A percentile compares a stretch with the other conserved stretches of the same genome.
Conservation (phyloP, 2,888 invertebrate genomes). For the Adelognathus sp. region DNA sequence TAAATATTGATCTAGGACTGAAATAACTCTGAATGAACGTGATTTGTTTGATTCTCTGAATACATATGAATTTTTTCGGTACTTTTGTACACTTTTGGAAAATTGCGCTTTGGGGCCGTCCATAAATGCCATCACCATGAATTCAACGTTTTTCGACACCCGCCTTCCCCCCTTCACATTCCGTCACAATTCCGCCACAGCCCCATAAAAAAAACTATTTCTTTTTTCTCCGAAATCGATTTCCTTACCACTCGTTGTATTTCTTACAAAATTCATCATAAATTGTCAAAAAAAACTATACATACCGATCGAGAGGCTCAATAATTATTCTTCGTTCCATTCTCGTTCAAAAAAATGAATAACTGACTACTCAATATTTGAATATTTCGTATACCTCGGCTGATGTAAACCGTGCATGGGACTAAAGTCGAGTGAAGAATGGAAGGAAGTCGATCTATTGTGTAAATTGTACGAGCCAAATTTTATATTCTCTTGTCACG, state of each 20-base stretch:
- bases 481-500: slow-evolving; percentile 54
- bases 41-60: too few species aligned
- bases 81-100: too few species aligned
- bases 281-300: neutral
- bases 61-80: too few species aligned
- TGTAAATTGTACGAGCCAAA: slow-evolving; percentile 11
- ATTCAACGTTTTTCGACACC: too few species aligned
- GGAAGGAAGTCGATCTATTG: slow-evolving; percentile 30
- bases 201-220: too few species aligned
- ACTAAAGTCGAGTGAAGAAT: neutral
- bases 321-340: neutral
- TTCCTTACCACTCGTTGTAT: neutral
- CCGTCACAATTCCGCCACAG: too few species aligned
- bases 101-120: too few species aligned
- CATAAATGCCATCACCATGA: too few species aligned
- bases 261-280: neutral
- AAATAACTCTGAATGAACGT: too few species aligned
- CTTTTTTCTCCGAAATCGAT: too few species aligned
- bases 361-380: neutral
- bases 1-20: too few species aligned
- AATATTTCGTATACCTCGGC: slow-evolving; percentile 5
- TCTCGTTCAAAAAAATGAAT: neutral
- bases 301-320: neutral
- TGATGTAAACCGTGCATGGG: slow-evolving; percentile 2
- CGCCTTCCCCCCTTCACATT: too few species aligned